These are phyloP conservation scores for Bungarus multicinctus DNA, from an alignment of 2,113 vertebrate genomes.

Conservation along the genomic window DNA sequence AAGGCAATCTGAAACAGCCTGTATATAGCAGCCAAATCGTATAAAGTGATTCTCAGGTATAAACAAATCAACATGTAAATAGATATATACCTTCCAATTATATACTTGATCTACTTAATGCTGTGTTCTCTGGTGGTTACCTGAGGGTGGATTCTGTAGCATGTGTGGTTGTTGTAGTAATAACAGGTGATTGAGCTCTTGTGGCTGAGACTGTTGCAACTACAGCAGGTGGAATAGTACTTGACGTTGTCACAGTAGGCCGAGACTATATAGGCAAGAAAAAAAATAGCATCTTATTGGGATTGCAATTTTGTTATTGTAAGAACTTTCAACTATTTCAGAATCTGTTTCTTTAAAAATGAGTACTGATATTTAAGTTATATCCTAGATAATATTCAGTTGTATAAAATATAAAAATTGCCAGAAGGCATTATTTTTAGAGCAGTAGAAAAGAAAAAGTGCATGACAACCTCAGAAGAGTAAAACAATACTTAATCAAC, in stretches of 20 bases:
- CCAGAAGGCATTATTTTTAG: background rate
- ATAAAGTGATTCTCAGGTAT: background rate
- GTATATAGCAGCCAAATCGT: background rate
- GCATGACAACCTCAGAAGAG: background rate
- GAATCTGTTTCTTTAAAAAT: background rate
- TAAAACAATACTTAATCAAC: fast-evolving
- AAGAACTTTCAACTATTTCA: background rate
- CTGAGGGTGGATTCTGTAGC: slow-evolving; percentile 86
- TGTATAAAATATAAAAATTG: background rate
- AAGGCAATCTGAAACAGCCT: background rate
- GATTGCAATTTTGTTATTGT: background rate
- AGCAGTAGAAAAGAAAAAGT: background rate
- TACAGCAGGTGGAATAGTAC: slow-evolving; percentile 89
- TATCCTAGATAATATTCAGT: background rate
- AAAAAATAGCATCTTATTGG: slow-evolving; percentile 9
- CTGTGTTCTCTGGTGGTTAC: slow-evolving; percentile 58
- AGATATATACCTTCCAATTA: background rate
- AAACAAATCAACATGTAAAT: background rate
- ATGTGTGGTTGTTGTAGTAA: slow-evolving; percentile 87
- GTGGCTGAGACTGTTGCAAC: slow-evolving; percentile 92
- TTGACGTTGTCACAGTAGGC: slow-evolving; percentile 87
- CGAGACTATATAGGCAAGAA: slow-evolving; percentile 78
- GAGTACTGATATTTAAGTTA: background rate
- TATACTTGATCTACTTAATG: background rate
- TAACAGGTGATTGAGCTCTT: slow-evolving; percentile 92